These are phyloP conservation scores for Okapia johnstoni DNA, from an alignment of 2,113 vertebrate genomes.

Conservation along the genomic window DNA sequence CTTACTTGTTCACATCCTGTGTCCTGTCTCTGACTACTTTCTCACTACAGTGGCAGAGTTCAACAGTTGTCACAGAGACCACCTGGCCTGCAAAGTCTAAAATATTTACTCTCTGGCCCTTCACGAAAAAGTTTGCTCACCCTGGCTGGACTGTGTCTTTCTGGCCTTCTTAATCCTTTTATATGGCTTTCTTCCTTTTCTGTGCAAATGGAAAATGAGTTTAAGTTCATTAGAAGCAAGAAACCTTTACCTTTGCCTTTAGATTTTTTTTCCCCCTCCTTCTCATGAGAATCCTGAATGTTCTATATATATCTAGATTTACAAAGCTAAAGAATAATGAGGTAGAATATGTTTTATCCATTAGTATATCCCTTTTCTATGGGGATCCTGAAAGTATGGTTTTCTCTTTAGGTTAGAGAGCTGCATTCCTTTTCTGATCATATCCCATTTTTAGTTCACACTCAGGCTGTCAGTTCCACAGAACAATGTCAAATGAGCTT, in stretches of 20 bases:
- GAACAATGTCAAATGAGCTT: background rate
- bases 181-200: slow-evolving; percentile 25
- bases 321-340: slow-evolving; percentile 38
- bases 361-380: background rate
- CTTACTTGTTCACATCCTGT: accelerated
- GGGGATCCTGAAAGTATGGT: background rate
- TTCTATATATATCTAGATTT: background rate
- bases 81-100: background rate
- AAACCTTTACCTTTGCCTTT: background rate
- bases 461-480: background rate
- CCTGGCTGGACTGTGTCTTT: background rate
- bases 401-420: background rate
- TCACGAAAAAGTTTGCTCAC: background rate
- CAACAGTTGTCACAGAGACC: background rate
- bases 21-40: background rate
- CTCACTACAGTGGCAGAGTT: accelerated
- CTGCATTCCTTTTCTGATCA: slow-evolving; percentile 17
- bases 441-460: background rate
- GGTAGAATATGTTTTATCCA: slow-evolving; percentile 49
- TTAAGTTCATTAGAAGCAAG: slow-evolving; percentile 43
- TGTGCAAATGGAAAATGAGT: slow-evolving; percentile 54
- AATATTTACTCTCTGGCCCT: background rate
- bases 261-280: background rate
- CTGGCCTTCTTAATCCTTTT: background rate
- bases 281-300: slow-evolving; percentile 33